Percentiles rank a stretch among this genome's conserved stretches.
Evolutionary conservation across 2,888 invertebrate genomes (phyloP).

Genomic region (Pterobdella sp.): DNA sequence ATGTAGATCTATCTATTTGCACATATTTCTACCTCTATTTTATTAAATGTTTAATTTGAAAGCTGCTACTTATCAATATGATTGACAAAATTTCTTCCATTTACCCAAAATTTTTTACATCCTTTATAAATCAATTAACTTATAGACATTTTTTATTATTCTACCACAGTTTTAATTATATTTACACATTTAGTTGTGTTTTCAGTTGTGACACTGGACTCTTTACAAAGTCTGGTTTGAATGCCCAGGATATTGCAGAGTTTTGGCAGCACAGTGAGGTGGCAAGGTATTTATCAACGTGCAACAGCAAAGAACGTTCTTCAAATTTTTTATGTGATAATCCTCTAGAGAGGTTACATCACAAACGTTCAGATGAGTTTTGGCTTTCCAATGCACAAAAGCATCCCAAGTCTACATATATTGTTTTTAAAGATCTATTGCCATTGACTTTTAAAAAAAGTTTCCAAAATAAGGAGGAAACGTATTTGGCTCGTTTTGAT

Average conservation of each 20-base stretch:
- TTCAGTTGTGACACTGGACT: constrained; percentile 43
- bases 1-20: no score
- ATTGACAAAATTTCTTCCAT: no score
- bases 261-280: constrained; percentile 47
- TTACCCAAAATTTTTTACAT: background rate
- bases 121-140: background rate
- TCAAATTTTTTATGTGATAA: constrained; percentile 45
- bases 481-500: constrained; percentile 12
- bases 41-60: no score
- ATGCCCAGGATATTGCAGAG: constrained; percentile 46
- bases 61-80: no score
- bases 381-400: constrained; percentile 43
- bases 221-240: constrained; percentile 48
- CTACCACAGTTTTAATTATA: no score
- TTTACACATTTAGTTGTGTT: no score
- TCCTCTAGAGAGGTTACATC: constrained; percentile 44
- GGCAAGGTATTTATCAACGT: constrained; percentile 37
- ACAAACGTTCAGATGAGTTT: constrained; percentile 44
- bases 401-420: constrained; percentile 41
- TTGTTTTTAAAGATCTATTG: constrained; percentile 44
- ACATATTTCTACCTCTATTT: no score
- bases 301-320: constrained; percentile 28
- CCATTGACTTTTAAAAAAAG: constrained; percentile 37
- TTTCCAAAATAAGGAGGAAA: no score
- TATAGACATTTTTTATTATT: background rate